Evolutionary conservation across 2,888 invertebrate species (phyloP).

Genomic region (Orthonychiurus folsomi): DNA sequence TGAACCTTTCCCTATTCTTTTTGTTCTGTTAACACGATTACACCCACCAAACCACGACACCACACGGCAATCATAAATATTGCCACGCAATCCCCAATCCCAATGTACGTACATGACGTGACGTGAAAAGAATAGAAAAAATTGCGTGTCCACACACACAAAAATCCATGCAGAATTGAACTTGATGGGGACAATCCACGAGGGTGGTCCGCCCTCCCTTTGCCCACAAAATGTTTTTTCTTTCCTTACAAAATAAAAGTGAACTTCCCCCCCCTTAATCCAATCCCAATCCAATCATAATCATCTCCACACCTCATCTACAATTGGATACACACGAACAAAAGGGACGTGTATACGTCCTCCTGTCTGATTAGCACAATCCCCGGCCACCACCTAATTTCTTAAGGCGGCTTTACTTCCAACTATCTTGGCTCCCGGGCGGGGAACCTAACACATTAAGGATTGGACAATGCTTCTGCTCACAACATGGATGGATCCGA

Average conservation of each 20-base stretch:
- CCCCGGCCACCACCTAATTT: constrained; percentile 11
- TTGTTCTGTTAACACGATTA: too few relatives aligned
- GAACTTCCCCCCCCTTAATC: not conserved
- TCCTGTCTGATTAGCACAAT: constrained; percentile 28
- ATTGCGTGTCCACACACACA: not conserved
- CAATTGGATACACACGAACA: constrained; percentile 36
- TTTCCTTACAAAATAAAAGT: not conserved
- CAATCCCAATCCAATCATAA: constrained; percentile 28
- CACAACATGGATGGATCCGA: too few relatives aligned
- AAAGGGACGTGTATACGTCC: constrained; percentile 9
- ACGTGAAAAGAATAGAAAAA: too few relatives aligned
- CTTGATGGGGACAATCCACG: not conserved
- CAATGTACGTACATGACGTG: too few relatives aligned
- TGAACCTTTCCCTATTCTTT: too few relatives aligned
- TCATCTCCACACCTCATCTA: constrained; percentile 37
- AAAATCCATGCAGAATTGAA: too few relatives aligned
- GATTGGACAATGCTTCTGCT: too few relatives aligned
- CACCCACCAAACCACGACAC: too few relatives aligned
- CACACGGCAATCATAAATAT: too few relatives aligned
- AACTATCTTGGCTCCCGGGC: too few relatives aligned
- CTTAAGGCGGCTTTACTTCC: not conserved
- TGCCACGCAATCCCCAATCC: too few relatives aligned
- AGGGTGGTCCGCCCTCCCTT: not conserved
- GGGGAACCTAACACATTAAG: too few relatives aligned
- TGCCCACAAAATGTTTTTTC: not conserved